A percentile compares a stretch with the other conserved stretches of the same genome.
Evolutionary conservation across 2,888 invertebrate genomes (phyloP).

Genomic region (Lutraria lutraria): DNA sequence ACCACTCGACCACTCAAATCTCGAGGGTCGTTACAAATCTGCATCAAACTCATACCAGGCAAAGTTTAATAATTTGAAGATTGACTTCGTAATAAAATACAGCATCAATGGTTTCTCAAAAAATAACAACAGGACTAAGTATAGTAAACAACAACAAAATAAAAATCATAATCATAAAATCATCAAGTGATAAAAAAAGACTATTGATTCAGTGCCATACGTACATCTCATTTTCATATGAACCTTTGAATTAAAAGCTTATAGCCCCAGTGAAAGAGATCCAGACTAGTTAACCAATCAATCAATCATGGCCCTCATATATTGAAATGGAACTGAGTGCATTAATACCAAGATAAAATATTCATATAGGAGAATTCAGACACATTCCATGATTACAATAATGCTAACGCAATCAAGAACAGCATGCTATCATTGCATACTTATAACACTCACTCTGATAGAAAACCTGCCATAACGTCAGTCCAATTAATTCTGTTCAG

Average conservation of each 20-base stretch:
- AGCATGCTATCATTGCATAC: conserved; percentile 2
- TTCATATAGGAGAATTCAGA: background rate
- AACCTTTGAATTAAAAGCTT: background rate
- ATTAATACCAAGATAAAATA: conserved; percentile 11
- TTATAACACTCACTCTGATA: background rate
- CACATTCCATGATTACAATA: conserved; percentile 8
- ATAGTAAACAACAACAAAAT: no score
- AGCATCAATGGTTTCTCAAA: no score
- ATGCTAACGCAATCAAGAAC: background rate
- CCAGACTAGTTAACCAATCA: background rate
- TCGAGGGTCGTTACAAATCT: no score
- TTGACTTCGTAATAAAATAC: no score
- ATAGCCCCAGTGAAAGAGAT: background rate
- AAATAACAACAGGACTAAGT: no score
- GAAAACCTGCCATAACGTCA: background rate
- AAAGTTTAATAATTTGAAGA: no score
- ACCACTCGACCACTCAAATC: no score
- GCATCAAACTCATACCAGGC: no score
- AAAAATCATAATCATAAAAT: no score
- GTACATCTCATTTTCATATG: no score
- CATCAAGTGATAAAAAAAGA: no score
- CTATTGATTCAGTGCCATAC: no score
- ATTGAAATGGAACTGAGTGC: background rate
- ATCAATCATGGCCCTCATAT: background rate
- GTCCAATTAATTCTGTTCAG: conserved; percentile 10